Evolutionary conservation across 2,888 invertebrate species (phyloP).

Genomic region (Poecilobothrus nobilitatus): DNA sequence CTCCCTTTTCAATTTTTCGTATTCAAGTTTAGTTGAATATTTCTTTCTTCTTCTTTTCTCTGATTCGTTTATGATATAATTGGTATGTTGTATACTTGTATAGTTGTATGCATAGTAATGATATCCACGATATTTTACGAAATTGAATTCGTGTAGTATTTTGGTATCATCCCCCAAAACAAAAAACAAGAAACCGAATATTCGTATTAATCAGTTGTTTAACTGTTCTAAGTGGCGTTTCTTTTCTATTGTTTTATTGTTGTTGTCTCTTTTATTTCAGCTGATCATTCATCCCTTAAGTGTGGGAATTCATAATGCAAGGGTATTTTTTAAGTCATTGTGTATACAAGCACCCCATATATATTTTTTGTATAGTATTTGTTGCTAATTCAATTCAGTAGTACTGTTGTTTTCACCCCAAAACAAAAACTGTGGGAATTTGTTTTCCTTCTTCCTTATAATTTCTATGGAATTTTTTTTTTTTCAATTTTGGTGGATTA

Average conservation of each 20-base stretch:
- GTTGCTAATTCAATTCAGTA: neutral
- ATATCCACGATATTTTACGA: neutral
- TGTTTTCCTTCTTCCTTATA: neutral
- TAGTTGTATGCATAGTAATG: neutral
- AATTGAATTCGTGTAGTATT: neutral
- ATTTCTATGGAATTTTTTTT: neutral
- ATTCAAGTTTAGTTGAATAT: neutral
- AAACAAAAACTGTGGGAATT: constrained; percentile 6
- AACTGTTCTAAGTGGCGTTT: neutral
- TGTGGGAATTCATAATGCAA: neutral
- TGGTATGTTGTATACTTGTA: no score
- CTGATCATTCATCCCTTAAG: neutral
- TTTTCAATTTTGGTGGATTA: neutral
- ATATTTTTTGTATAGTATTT: neutral
- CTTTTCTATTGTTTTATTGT: neutral
- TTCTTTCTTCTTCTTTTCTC: neutral
- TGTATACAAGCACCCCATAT: neutral
- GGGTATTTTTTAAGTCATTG: neutral
- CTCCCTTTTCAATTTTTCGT: neutral
- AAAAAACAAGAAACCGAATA: no score
- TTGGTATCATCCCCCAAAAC: neutral
- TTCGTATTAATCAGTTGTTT: neutral
- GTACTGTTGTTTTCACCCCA: neutral
- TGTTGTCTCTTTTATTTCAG: neutral
- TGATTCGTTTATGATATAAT: neutral